Evolutionary conservation across 2,888 invertebrate species (phyloP).

Genomic region (Epinotia brunnichana): DNA sequence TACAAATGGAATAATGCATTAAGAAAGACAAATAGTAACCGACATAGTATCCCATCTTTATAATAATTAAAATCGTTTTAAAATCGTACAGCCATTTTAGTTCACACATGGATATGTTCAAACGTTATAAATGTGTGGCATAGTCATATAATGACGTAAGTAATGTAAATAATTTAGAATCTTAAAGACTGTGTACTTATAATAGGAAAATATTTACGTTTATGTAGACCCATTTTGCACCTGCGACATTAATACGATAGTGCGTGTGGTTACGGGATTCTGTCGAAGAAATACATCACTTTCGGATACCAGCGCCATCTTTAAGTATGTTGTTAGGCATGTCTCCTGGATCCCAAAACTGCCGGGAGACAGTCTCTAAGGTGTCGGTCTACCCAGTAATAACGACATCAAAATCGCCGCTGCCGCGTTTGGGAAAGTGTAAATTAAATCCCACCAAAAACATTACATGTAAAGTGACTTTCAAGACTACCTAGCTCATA

Average conservation of each 20-base stretch:
- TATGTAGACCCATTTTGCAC: constrained; percentile 18
- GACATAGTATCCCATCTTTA: constrained; percentile 22
- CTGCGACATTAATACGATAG: not conserved
- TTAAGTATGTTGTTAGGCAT: no score
- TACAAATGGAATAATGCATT: constrained; percentile 44
- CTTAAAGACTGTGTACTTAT: constrained; percentile 79
- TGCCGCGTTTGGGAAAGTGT: no score
- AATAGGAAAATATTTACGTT: constrained; percentile 53
- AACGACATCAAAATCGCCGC: no score
- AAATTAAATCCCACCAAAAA: no score
- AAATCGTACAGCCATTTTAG: constrained; percentile 22
- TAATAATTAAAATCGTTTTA: constrained; percentile 27
- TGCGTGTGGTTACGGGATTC: no score
- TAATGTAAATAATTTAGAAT: constrained; percentile 78
- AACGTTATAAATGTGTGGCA: constrained; percentile 48
- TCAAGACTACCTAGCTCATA: no score
- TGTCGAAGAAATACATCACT: no score
- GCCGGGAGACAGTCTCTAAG: no score
- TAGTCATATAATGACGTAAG: constrained; percentile 70
- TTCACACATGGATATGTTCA: constrained; percentile 31
- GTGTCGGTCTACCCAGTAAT: no score
- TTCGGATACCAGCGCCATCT: no score
- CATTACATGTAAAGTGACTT: no score
- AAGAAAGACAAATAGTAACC: constrained; percentile 15
- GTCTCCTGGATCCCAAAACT: no score